Percentiles rank a stretch among this genome's conserved stretches.
Conservation (phyloP, 2,797 vertebrate species). For the Meriones psammophilus region DNA sequence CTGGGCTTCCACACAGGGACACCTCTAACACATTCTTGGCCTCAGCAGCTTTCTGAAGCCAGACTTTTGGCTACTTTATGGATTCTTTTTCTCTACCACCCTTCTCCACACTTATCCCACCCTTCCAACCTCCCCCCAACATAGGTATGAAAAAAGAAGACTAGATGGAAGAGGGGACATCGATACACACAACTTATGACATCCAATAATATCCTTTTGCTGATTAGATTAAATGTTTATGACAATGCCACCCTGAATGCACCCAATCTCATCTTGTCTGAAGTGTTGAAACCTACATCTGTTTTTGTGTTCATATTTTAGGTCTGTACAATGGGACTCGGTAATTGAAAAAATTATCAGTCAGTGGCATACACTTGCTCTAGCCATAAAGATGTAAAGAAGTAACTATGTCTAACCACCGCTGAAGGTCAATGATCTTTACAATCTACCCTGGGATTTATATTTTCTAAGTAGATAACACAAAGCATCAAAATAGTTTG, state of each 20-base stretch:
- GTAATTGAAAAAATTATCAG: background rate
- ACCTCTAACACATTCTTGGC: too few relatives aligned
- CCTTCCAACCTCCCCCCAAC: too few relatives aligned
- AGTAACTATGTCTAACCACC: background rate
- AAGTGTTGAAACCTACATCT: constrained; percentile 10
- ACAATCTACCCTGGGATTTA: background rate
- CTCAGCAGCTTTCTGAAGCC: too few relatives aligned
- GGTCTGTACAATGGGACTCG: background rate
- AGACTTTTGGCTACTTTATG: too few relatives aligned
- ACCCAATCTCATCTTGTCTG: too few relatives aligned
- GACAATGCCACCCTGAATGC: background rate
- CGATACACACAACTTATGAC: background rate
- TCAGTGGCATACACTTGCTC: background rate
- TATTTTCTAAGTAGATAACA: background rate
- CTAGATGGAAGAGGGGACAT: too few relatives aligned
- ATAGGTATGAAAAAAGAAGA: too few relatives aligned
- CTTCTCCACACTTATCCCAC: too few relatives aligned
- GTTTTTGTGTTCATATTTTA: background rate
- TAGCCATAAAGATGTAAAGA: constrained; percentile 7
- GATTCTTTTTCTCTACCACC: too few relatives aligned
- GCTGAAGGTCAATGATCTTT: background rate
- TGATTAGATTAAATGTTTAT: background rate
- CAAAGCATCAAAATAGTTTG: constrained; percentile 29
- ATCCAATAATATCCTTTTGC: background rate
- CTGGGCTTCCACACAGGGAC: too few relatives aligned